Base-by-base conservation (phyloP, 2,888 invertebrate genomes). In the Cheilosia variabilis region DNA sequence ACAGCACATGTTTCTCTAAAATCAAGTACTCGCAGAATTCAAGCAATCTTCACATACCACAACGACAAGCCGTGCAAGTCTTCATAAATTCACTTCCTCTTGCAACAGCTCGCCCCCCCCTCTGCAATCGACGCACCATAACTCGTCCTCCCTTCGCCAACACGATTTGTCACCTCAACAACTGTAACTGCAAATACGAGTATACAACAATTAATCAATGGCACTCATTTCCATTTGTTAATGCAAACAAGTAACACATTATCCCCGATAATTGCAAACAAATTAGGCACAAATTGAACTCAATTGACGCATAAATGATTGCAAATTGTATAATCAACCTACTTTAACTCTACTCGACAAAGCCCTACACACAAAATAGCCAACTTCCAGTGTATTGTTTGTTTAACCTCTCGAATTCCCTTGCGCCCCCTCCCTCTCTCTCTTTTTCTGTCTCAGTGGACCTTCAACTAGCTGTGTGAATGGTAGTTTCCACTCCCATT, bases 261-360 rank as follows among this genome's bases (percentile, higher is more conserved):
- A 75, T 75, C 63, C 45, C 83, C 45, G 78, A 84, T 79, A 84
- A 75, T 79, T 66, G 69, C 84, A 84, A 84, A 71, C 84, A 84
- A 84, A 84, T 84, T 84, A 75, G 68, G 58, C 71, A 75, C 73
- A 75, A 84, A 79, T 79, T 79, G 75, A 75, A 71, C 69, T 84
- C 84, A 84, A 84, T 84, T 79, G 84, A 75, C 24, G 84, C 84
- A 79, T 84, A 84, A 84, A 84, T 84, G 73, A 84, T 79, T 75
- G 73, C 69, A 60, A 41, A 78, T 84, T 79, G 58, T 75, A 69
- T 69, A 84, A 79, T 63, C 43, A 68, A 75, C 65, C 69, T 60
- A 71, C 58, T 71, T 82, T 60, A 10, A 76, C 57, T 75, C 50
- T 24, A 37, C 5, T 60, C 45, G 17, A 45, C 15, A 2, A 15